Base-by-base conservation (phyloP, 2,113 vertebrate species). In the Planiliza haematocheilus region DNA sequence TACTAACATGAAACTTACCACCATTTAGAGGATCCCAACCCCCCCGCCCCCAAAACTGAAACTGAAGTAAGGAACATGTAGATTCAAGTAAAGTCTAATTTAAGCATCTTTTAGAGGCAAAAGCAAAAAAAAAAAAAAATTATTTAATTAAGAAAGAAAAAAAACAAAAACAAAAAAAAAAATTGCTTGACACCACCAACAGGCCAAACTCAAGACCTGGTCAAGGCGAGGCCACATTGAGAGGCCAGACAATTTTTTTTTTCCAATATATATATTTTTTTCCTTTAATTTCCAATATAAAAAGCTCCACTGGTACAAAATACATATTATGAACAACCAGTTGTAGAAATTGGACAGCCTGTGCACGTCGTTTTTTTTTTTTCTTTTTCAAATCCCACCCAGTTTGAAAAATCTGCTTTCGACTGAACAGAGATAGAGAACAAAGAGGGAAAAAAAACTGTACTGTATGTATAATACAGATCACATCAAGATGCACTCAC, bases 261-360 rank as follows among this genome's bases (percentile, higher is more conserved):
- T 95, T 94, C 94, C 93, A 92, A 90, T 89, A 91, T 88, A 86
- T 62, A 82, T 86, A n/a, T 91, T 90, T 88, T 87, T 86, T 94
- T 91, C 56, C 96, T 97, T 97, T 96, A 97, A 97, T 98, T 96
- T 97, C 96, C 95, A 97, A 96, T 98, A 98, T 98, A 97, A 98
- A 98, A 98, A 92, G 91, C 96, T 96, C 93, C 96, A 98, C 96
- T 96, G 96, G 96, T 98, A 98, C 96, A 98, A 98, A 98, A 98
- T 97, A 95, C 96, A 89, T 96, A 96, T 97, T 96, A 96, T 97
- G 94, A 97, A 98, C 96, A 97, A 96, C 97, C 96, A 97, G 94
- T 96, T 95, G 95, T 97, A 97, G 95, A 98, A 97, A 97, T 97
- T 95, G 95, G 95, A 96, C 96, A 96, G 95, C 96, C 95, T 96